Evolutionary conservation across 2,113 vertebrate species (phyloP), one percentile per base, ranked within the genome.

Genomic region (Cinclus cinclus): DNA sequence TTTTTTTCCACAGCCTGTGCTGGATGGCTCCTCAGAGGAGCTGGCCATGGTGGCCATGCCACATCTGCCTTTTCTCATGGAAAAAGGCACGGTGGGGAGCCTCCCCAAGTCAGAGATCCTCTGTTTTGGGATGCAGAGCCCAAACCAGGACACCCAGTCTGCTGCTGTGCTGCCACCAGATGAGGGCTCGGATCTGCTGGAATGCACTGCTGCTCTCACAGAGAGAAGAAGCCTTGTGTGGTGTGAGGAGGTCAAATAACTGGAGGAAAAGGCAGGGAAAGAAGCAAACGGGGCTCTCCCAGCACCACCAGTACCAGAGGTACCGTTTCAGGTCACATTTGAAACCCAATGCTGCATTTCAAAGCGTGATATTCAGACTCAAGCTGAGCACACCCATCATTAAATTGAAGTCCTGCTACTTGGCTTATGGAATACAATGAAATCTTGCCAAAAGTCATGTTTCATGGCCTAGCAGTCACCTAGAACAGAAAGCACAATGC

Each of bases 31-130:
- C 50, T 47, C 52, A 13, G n/a, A n/a, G 49, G 33, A 49, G 23
- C 4, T 70, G 47, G 49, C 55, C 39, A 3, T 10, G 31, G 44
- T 77, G 47, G 15, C 68, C 9, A 0, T 7, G 18, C 8, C 75
- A 19, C 31, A 19, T 50, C 4, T 68, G 35, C 25, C 46, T 55
- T 41, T 44, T n/a, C 27, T 50, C 31, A 1, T 37, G 30, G 4
- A 24, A 5, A 15, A 44, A 11, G 33, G 10, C 27, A 3, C 2
- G 1, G 1, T 5, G 28, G 28, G 30, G 24, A 71, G 21, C 23
- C 6, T 6, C 1, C 47, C n/a, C 22, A 11, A 78, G 62, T 5
- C 49, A 50, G 23, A 52, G 16, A 17, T 31, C 7, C 35, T 31
- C 15, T 46, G 11, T 19, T 77, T 81, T n/a, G 13, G 37, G 31